Conservation (phyloP, 2,888 invertebrate species). For the Oscheius sp. region DNA sequence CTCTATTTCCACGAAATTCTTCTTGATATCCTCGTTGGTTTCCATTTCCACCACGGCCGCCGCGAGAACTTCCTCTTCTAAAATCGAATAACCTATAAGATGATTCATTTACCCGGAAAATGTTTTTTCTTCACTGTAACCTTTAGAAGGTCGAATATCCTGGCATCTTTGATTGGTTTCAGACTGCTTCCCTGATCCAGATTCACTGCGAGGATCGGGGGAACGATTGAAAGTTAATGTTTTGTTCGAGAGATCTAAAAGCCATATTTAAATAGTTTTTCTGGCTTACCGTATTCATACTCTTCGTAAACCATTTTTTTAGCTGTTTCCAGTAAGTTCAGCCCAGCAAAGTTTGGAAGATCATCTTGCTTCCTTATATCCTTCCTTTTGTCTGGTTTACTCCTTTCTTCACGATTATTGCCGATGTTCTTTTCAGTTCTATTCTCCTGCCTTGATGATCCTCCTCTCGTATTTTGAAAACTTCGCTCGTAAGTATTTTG, state of each 20-base stretch:
- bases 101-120: neutral
- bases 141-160: too few relatives aligned
- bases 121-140: neutral
- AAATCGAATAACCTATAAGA: neutral
- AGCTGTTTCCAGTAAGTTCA: neutral
- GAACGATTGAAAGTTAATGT: too few relatives aligned
- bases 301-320: neutral
- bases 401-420: neutral
- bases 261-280: too few relatives aligned
- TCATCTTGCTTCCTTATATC: too few relatives aligned
- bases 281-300: conserved; percentile 4
- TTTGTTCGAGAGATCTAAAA: too few relatives aligned
- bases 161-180: too few relatives aligned
- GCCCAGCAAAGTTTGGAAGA: too few relatives aligned
- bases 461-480: too few relatives aligned
- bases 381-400: neutral
- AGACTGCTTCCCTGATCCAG: too few relatives aligned
- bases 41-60: neutral
- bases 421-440: neutral
- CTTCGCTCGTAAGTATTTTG: too few relatives aligned
- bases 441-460: neutral
- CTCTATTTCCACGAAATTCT: neutral
- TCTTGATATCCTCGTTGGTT: too few relatives aligned
- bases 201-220: too few relatives aligned
- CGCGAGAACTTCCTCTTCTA: neutral